Conservation (phyloP, 2,888 invertebrate genomes). For the Eilema depressum region DNA sequence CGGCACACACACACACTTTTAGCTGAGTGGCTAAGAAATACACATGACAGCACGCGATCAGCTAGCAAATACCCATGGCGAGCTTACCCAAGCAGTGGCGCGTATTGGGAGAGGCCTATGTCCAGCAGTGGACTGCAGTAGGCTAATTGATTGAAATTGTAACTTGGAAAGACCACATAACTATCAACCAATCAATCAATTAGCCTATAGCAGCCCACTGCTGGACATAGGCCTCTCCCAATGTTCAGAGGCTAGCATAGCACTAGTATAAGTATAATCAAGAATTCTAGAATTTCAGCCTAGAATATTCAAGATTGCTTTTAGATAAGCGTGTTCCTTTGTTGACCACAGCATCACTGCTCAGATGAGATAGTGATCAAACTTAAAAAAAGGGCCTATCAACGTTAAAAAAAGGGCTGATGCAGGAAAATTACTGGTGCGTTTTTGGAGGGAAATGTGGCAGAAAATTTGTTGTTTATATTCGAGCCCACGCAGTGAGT, state of each 20-base stretch:
- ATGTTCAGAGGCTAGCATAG: no score
- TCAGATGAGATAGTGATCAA: neutral
- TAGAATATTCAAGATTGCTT: no score
- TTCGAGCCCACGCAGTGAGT: conserved; percentile 25
- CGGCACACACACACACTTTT: no score
- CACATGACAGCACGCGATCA: conserved; percentile 32
- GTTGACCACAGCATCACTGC: neutral
- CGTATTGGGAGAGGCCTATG: no score
- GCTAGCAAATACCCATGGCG: conserved; percentile 37
- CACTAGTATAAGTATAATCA: no score
- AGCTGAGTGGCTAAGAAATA: conserved; percentile 33
- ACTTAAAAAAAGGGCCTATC: neutral
- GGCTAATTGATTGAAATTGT: conserved; percentile 58
- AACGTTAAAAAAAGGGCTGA: neutral
- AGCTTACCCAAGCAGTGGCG: conserved; percentile 36
- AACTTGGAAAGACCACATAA: no score
- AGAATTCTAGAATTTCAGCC: no score
- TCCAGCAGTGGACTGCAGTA: no score
- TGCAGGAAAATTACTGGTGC: conserved; percentile 39
- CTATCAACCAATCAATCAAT: no score
- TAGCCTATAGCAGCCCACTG: no score
- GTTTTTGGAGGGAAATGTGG: conserved; percentile 34
- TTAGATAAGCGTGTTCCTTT: neutral
- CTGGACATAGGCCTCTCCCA: no score
- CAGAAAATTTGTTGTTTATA: conserved; percentile 30